A percentile compares a stretch with the other conserved stretches of the same genome.
These are phyloP conservation scores for Corynorhinus townsendii DNA, from an alignment of 2,113 vertebrate genomes.

Conservation along the genomic window DNA sequence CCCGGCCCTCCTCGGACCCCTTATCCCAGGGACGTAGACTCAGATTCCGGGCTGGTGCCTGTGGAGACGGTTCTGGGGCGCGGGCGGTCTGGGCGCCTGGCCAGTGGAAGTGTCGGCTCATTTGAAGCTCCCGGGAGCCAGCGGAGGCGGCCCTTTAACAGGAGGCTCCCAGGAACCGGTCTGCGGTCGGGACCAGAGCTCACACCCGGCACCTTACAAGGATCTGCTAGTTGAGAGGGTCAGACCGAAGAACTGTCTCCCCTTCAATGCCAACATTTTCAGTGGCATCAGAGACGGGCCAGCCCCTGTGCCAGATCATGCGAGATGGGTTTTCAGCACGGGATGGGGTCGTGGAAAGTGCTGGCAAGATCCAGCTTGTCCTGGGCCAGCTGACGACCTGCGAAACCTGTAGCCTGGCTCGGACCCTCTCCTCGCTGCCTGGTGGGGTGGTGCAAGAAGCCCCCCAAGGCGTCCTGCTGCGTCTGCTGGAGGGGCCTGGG, in stretches of 20 bases:
- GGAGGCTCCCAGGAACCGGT: not conserved
- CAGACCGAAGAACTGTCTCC: not conserved
- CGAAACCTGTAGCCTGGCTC: accelerated
- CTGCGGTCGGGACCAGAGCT: not conserved
- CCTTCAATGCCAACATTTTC: accelerated
- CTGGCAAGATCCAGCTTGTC: not conserved
- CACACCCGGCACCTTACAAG: no score
- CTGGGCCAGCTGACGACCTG: not conserved
- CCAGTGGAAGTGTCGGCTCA: accelerated
- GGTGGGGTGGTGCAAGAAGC: not conserved
- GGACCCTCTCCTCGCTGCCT: not conserved
- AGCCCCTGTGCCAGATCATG: not conserved
- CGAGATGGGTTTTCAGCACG: accelerated
- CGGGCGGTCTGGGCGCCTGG: not conserved
- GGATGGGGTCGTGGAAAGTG: not conserved
- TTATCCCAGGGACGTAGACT: accelerated
- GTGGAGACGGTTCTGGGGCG: accelerated
- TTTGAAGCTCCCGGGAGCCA: not conserved
- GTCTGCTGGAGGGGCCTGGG: not conserved
- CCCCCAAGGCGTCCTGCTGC: not conserved
- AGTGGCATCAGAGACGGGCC: not conserved
- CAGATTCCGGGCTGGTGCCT: not conserved
- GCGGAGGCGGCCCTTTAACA: not conserved
- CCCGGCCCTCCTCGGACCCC: not conserved
- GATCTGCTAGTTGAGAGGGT: not conserved